Evolutionary conservation across 1,140 invertebrate genomes (phyloP).

Genomic region (Papilio glaucus): DNA sequence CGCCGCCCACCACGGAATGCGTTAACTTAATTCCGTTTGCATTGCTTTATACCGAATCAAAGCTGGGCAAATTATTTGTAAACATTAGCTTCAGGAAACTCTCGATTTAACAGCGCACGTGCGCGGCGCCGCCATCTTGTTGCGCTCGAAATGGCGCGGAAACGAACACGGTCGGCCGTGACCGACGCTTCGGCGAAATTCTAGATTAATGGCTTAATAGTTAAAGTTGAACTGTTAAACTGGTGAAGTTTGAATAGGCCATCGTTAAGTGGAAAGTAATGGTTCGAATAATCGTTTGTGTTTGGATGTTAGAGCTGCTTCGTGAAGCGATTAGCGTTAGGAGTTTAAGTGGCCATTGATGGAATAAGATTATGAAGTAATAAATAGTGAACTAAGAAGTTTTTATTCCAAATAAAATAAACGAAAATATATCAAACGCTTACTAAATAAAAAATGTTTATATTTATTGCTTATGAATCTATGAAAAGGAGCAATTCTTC

Average conservation of each 20-base stretch:
- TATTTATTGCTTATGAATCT: no score
- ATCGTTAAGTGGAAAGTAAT: slow-evolving; percentile 64
- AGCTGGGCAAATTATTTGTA: slow-evolving; percentile 67
- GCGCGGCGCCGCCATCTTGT: slow-evolving; percentile 54
- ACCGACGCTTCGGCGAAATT: slow-evolving; percentile 56
- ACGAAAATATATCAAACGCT: neutral
- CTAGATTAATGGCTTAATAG: slow-evolving; percentile 70
- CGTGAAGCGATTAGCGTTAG: slow-evolving; percentile 24
- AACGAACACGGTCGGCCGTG: slow-evolving; percentile 57
- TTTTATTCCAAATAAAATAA: neutral
- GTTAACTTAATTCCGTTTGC: slow-evolving; percentile 61
- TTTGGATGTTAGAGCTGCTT: slow-evolving; percentile 39
- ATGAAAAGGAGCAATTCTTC: no score
- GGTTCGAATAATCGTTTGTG: slow-evolving; percentile 58
- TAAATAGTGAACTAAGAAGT: neutral
- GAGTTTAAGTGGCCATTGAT: slow-evolving; percentile 26
- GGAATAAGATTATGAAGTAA: slow-evolving; percentile 14
- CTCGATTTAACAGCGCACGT: slow-evolving; percentile 61
- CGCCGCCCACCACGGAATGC: slow-evolving; percentile 43
- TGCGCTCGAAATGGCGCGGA: slow-evolving; percentile 46
- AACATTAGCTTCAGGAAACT: slow-evolving; percentile 62
- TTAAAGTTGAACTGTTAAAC: slow-evolving; percentile 68
- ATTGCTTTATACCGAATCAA: slow-evolving; percentile 55
- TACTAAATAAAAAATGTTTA: no score
- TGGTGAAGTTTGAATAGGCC: slow-evolving; percentile 58